These are phyloP conservation scores for Beris chalybata DNA, from an alignment of 2,888 invertebrate genomes.

Conservation along the genomic window DNA sequence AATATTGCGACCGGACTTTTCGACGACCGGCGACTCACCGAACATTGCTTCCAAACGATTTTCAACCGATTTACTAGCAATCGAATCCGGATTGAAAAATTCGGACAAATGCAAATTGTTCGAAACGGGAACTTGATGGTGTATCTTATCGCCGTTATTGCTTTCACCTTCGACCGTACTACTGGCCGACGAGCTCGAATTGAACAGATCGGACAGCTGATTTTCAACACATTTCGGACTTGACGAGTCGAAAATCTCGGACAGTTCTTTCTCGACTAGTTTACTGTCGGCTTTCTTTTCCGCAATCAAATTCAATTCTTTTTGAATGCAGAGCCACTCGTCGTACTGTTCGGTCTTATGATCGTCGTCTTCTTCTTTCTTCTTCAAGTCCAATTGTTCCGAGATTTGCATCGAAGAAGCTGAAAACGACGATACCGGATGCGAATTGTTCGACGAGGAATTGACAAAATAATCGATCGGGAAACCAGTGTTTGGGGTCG, in stretches of 20 bases:
- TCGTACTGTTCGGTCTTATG: constrained; percentile 58
- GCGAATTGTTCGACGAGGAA: neutral
- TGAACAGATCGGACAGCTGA: constrained; percentile 47
- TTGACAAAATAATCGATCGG: constrained; percentile 38
- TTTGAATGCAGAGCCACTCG: constrained; percentile 70
- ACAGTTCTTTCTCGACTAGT: constrained; percentile 43
- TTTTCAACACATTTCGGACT: constrained; percentile 48
- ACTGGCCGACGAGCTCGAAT: constrained; percentile 43
- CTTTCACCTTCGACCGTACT: constrained; percentile 18
- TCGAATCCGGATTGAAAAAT: constrained; percentile 49
- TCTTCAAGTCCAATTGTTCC: constrained; percentile 14
- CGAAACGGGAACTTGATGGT: constrained; percentile 27
- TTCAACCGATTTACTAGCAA: constrained; percentile 54
- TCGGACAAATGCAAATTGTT: constrained; percentile 44
- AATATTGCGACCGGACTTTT: constrained; percentile 45
- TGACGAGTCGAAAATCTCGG: constrained; percentile 52
- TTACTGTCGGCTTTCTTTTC: constrained; percentile 40
- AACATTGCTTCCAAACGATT: constrained; percentile 56
- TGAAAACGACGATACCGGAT: neutral
- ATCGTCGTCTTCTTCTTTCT: constrained; percentile 33
- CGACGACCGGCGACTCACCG: constrained; percentile 52
- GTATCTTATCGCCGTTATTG: constrained; percentile 12
- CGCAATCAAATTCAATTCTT: constrained; percentile 61
- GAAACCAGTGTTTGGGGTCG: constrained; percentile 32
- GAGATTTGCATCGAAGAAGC: constrained; percentile 4